Evolutionary conservation across 2,888 invertebrate genomes (phyloP).

Genomic region (Sinodicranocentrus sp.): DNA sequence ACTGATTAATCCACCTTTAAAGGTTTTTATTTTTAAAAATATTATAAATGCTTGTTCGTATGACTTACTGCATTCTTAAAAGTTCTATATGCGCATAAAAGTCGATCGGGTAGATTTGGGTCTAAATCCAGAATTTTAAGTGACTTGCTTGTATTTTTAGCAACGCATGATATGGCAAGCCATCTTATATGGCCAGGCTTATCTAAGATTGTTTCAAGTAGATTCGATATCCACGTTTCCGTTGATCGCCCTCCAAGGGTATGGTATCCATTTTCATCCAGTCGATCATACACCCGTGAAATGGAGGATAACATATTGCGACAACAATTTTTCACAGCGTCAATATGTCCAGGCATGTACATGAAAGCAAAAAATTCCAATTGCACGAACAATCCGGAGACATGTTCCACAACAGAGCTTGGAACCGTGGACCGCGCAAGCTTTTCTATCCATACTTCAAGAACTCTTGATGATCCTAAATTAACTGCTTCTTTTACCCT

Average conservation of each 20-base stretch:
- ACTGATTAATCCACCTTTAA: no score
- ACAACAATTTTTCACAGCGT: constrained; percentile 75
- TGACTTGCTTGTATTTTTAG: constrained; percentile 59
- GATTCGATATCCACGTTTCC: constrained; percentile 36
- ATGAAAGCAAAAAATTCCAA: constrained; percentile 74
- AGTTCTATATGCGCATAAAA: constrained; percentile 67
- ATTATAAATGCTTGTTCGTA: neutral
- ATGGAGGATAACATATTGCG: constrained; percentile 69
- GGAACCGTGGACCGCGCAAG: constrained; percentile 36
- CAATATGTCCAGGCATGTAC: constrained; percentile 74
- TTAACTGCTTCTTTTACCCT: constrained; percentile 74
- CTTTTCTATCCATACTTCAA: constrained; percentile 74
- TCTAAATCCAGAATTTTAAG: constrained; percentile 48
- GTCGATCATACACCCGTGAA: constrained; percentile 60
- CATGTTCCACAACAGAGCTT: neutral
- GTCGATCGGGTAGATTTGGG: constrained; percentile 41
- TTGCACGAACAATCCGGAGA: constrained; percentile 42
- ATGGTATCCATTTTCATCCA: constrained; percentile 48
- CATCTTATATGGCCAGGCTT: constrained; percentile 73
- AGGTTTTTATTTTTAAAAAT: neutral
- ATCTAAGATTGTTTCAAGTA: constrained; percentile 63
- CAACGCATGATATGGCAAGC: constrained; percentile 70
- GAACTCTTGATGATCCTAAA: constrained; percentile 69
- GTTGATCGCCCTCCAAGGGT: neutral
- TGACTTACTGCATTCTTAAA: constrained; percentile 67